These are phyloP conservation scores for Stenodera caucasica DNA, from an alignment of 2,888 invertebrate species.

Conservation along the genomic window DNA sequence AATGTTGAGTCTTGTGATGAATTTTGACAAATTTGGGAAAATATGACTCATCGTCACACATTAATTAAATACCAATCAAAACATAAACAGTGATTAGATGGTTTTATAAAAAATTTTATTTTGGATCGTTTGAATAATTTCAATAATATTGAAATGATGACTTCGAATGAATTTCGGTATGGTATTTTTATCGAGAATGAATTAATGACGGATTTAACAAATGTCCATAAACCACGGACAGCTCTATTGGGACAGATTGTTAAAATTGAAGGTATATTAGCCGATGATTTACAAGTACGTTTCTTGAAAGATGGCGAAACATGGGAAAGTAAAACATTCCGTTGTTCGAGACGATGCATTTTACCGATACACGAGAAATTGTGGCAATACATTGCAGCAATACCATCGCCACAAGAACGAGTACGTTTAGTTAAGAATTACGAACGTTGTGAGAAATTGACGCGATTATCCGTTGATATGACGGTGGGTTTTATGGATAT, in stretches of 20 bases:
- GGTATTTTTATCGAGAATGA: constrained; percentile 46
- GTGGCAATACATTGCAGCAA: constrained; percentile 59
- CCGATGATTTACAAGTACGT: constrained; percentile 41
- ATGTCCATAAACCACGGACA: constrained; percentile 42
- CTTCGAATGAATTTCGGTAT: constrained; percentile 39
- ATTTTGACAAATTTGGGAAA: background rate
- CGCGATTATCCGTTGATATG: constrained; percentile 49
- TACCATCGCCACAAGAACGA: constrained; percentile 58
- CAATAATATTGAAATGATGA: constrained; percentile 16
- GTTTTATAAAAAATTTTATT: background rate
- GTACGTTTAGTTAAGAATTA: constrained; percentile 56
- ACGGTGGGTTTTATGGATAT: constrained; percentile 53
- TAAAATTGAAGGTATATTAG: constrained; percentile 44
- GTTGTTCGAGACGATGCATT: constrained; percentile 42
- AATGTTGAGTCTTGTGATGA: background rate
- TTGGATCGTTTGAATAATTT: background rate
- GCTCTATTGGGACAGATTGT: constrained; percentile 51
- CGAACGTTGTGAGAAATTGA: constrained; percentile 55
- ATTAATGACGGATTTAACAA: constrained; percentile 37
- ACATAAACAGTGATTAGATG: background rate
- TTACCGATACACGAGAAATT: constrained; percentile 50
- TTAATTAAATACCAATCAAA: background rate
- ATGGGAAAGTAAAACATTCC: constrained; percentile 50
- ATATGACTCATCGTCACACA: background rate
- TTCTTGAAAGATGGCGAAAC: constrained; percentile 47